A percentile compares a stretch with the other conserved stretches of the same genome.
These are phyloP conservation scores for Acinonyx jubatus DNA, from an alignment of 2,113 vertebrate genomes.

Conservation along the genomic window DNA sequence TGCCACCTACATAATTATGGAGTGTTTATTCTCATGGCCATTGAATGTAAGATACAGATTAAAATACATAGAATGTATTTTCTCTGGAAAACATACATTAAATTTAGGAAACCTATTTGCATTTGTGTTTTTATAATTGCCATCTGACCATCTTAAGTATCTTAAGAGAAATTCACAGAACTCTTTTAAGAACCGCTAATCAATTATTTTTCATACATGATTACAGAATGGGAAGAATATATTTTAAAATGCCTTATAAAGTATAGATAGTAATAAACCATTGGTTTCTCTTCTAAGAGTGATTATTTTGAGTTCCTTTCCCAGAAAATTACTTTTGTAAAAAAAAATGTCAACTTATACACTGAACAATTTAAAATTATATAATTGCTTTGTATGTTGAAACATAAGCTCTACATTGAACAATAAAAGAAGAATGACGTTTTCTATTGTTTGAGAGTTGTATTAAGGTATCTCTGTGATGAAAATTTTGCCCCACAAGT, in stretches of 20 bases:
- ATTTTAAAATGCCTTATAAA: neutral
- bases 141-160: neutral
- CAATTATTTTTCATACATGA: neutral
- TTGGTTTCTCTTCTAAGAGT: neutral
- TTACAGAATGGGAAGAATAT: neutral
- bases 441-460: neutral
- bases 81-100: neutral
- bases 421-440: neutral
- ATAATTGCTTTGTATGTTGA: neutral
- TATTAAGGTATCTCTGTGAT: neutral
- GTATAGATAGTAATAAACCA: neutral
- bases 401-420: neutral
- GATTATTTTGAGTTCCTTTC: conserved; percentile 6
- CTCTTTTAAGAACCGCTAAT: neutral
- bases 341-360: neutral
- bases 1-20: neutral
- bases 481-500: neutral
- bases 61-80: neutral
- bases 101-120: neutral
- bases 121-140: neutral
- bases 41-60: neutral
- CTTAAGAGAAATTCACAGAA: conserved; percentile 31
- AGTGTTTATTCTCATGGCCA: neutral
- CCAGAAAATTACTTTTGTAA: neutral
- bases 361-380: neutral